Evolutionary conservation across 2,113 vertebrate species (phyloP).

Genomic region (Potamarius usumacintae): DNA sequence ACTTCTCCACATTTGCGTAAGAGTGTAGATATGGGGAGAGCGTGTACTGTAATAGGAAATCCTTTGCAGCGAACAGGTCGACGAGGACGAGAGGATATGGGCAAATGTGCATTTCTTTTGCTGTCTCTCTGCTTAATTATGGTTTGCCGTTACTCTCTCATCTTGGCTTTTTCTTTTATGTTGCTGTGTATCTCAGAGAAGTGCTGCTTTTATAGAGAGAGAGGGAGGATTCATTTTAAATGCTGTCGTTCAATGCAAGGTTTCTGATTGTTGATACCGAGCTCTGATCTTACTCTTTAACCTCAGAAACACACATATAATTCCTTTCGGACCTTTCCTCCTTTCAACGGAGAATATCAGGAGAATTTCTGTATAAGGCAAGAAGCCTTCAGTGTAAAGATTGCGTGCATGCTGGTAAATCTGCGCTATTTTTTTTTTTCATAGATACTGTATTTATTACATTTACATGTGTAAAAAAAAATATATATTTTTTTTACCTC

Average conservation of each 20-base stretch:
- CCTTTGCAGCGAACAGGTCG: constrained; percentile 6
- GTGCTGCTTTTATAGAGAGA: background rate
- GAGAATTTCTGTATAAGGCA: background rate
- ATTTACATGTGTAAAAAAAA: no score
- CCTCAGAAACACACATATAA: background rate
- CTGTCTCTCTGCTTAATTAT: constrained; percentile 6
- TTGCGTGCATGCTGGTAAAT: background rate
- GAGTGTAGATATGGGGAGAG: constrained; percentile 9
- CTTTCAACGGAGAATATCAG: background rate
- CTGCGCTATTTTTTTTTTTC: background rate
- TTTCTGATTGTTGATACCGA: background rate
- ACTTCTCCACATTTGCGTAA: constrained; percentile 7
- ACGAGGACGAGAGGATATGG: constrained; percentile 35
- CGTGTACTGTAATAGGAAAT: background rate
- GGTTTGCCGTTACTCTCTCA: background rate
- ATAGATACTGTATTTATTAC: background rate
- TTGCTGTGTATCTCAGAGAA: background rate
- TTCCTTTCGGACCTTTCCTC: background rate
- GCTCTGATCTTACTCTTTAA: background rate
- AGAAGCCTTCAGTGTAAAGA: background rate
- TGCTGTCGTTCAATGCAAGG: background rate
- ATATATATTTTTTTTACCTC: no score
- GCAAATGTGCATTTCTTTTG: constrained; percentile 22
- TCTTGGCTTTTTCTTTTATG: background rate
- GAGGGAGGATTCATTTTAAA: background rate